Conservation (phyloP, 1,140 invertebrate genomes). For the Rhopalosiphum maidis region DNA sequence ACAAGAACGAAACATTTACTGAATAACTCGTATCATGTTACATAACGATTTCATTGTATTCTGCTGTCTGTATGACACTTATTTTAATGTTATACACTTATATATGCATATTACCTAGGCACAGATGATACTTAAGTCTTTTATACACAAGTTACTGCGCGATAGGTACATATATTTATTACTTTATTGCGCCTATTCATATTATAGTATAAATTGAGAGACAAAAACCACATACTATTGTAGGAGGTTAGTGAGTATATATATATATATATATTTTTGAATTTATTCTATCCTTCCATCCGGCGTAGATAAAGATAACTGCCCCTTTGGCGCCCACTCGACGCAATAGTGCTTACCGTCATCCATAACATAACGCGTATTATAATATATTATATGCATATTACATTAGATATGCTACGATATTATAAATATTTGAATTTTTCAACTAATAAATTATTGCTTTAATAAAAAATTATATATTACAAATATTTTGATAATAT, state of each 20-base stretch:
- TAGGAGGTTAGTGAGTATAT: background rate
- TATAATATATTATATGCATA: conserved; percentile 33
- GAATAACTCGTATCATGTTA: background rate
- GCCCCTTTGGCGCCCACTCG: background rate
- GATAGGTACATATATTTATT: background rate
- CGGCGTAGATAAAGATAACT: background rate
- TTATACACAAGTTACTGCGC: background rate
- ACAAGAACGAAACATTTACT: too few species aligned
- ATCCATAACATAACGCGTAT: background rate
- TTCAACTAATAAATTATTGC: background rate
- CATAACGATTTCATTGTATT: background rate
- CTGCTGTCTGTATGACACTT: too few species aligned
- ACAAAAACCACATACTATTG: background rate
- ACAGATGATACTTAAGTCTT: background rate
- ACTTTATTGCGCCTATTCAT: background rate
- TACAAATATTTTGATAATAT: too few species aligned
- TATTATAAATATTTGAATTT: background rate
- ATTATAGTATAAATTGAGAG: too few species aligned
- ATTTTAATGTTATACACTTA: too few species aligned
- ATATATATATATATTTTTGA: background rate
- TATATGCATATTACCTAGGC: background rate
- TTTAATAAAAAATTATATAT: background rate
- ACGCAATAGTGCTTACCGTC: background rate
- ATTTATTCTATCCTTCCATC: background rate
- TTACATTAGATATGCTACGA: background rate